phyloP scores from a whole-genome alignment of 2,888 invertebrate genomes.

The Apantesis nais region DNA sequence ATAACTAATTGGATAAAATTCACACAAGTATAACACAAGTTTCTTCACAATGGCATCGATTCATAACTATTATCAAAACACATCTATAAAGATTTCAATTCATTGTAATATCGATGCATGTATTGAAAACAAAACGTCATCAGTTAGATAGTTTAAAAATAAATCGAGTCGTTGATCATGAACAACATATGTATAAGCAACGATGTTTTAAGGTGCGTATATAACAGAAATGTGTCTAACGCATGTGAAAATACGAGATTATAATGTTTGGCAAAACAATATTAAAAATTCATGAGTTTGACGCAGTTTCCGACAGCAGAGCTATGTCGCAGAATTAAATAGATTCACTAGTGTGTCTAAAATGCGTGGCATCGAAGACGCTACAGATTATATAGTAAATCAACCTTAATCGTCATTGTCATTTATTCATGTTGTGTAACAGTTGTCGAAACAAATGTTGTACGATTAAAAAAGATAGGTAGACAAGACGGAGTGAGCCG shows the following conservation, averaged over 20 bases:
- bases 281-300: neutral
- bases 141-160: neutral
- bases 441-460: conserved; percentile 30
- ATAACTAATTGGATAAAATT: neutral
- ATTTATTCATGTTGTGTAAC: conserved; percentile 26
- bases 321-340: neutral
- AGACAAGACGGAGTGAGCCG: conserved; percentile 26
- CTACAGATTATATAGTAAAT: conserved; percentile 19
- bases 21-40: neutral
- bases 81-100: neutral
- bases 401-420: conserved; percentile 22
- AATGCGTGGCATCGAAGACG: conserved; percentile 2
- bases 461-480: conserved; percentile 33
- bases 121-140: neutral
- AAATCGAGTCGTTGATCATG: neutral
- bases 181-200: neutral
- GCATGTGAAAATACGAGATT: no score
- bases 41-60: neutral
- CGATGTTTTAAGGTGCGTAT: no score
- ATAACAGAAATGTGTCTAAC: no score
- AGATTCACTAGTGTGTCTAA: neutral
- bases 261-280: neutral
- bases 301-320: neutral
- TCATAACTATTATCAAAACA: neutral
- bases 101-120: neutral